These are phyloP conservation scores for Ellobius talpinus DNA, from an alignment of 2,113 vertebrate species.

Conservation along the genomic window DNA sequence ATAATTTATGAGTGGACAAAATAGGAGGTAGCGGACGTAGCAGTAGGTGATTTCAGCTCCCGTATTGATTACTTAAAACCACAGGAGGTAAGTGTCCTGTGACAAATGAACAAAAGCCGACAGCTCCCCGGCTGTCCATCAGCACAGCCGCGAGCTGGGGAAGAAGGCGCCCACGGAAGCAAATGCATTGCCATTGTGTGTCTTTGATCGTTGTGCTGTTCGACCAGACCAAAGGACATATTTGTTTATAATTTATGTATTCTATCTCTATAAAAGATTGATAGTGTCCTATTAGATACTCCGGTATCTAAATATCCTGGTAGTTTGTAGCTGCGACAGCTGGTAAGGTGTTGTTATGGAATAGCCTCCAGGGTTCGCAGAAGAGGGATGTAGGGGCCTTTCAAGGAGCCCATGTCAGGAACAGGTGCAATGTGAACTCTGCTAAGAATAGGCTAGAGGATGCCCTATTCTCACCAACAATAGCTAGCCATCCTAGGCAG, in stretches of 20 bases:
- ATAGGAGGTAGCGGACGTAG: conserved; percentile 95
- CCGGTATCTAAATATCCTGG: conserved; percentile 85
- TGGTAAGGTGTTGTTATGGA: conserved; percentile 70
- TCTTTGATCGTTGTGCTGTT: conserved; percentile 89
- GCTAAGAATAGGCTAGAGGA: too few relatives aligned
- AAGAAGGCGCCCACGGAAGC: conserved; percentile 82
- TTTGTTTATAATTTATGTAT: conserved; percentile 92
- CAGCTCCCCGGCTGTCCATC: conserved; percentile 88
- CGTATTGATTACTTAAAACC: conserved; percentile 99
- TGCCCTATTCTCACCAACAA: too few relatives aligned
- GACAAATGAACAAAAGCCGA: conserved; percentile 92
- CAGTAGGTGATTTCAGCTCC: conserved; percentile 96
- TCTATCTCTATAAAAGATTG: conserved; percentile 88
- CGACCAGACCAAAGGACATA: conserved; percentile 87
- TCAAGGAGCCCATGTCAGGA: rapidly evolving
- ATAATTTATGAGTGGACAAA: conserved; percentile 99
- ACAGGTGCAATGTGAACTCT: rapidly evolving
- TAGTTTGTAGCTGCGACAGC: conserved; percentile 85
- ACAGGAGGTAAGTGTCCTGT: conserved; percentile 96
- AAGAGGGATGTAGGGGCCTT: background rate
- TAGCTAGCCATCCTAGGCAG: rapidly evolving
- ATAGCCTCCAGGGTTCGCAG: conserved; percentile 61
- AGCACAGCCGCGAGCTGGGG: conserved; percentile 81
- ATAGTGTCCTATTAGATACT: conserved; percentile 85
- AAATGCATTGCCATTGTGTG: conserved; percentile 88